Evolutionary conservation across 1,140 invertebrate genomes (phyloP).

Genomic region (Phthorimaea operculella): DNA sequence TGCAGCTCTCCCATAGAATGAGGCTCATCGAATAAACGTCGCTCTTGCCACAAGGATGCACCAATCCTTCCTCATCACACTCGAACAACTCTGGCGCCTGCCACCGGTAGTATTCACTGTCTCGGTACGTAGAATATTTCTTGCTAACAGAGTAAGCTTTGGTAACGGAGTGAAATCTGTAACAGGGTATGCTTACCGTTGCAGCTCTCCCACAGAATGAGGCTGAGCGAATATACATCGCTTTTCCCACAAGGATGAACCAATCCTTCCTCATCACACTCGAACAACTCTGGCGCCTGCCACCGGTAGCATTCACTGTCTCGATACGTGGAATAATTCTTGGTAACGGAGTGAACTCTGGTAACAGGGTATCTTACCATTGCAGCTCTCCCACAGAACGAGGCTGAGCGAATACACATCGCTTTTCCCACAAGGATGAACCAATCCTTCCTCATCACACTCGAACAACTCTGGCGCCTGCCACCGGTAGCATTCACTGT

Average conservation of each 20-base stretch:
- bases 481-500: too few relatives aligned
- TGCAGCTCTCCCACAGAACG: too few relatives aligned
- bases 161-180: conserved; percentile 23
- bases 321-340: conserved; percentile 31
- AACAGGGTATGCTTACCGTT: conserved; percentile 2
- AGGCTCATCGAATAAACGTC: conserved; percentile 57
- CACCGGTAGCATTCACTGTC: conserved; percentile 37
- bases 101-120: conserved; percentile 40
- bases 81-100: conserved; percentile 57
- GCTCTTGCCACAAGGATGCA: conserved; percentile 44
- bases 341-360: conserved; percentile 29
- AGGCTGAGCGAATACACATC: too few relatives aligned
- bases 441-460: too few relatives aligned
- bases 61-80: conserved; percentile 37
- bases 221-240: conserved; percentile 54
- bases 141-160: too few relatives aligned
- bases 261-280: conserved; percentile 35
- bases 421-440: too few relatives aligned
- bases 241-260: conserved; percentile 46
- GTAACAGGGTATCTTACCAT: too few relatives aligned
- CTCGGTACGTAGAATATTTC: conserved; percentile 28
- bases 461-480: too few relatives aligned
- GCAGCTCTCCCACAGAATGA: conserved; percentile 55
- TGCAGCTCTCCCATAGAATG: conserved; percentile 52
- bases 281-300: conserved; percentile 59